Evolutionary conservation across 1,140 invertebrate genomes (phyloP), one percentile per base, ranked within the genome.

Genomic region (Drosophila pruinosa): DNA sequence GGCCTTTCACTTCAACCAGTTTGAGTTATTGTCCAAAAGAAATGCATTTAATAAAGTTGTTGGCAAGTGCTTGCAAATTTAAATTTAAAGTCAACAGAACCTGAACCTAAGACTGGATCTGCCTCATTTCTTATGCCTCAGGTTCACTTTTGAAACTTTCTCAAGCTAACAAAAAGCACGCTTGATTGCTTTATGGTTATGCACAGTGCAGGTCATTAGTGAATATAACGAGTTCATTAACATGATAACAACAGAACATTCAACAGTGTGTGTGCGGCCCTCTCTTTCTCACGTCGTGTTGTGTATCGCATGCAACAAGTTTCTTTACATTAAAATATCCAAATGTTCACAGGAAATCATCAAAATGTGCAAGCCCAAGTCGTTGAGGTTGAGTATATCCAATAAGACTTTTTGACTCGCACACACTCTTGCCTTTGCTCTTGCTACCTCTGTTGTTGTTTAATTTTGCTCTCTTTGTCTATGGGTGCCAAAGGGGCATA

Each of bases 341-440:
- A 89, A 89, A 73, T 61, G 57, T 73, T 88, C 62, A 89, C 82
- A 88, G 82, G 82, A 83, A 88, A 88, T 65, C 82, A 88, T 89
- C 78, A 88, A 85, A 83, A 77, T 68, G 75, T 70, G 82, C 79
- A 89, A 71, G 83, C 72, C 61, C 61, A 69, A 72, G 56, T 34
- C 31, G 31, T 74, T 48, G 41, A 58, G 62, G 31, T 74, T 48
- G 41, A 58, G 62, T 63, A 53, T 58, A 78, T 75, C 48, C 62
- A 65, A 69, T 56, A 72, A 72, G 62, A 72, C 38, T 56, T 59
- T 58, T 65, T 58, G 26, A 58, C 63, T 36, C 53, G 21, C 54
- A 47, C 28, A 65, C 47, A 57, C 41, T 19, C 43, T 24, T 26
- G 22, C 24, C 21, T 19, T 41, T 56, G 39, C 45, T 56, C 12